Conservation (phyloP, 2,797 vertebrate species). For the Danio albolineatus region DNA sequence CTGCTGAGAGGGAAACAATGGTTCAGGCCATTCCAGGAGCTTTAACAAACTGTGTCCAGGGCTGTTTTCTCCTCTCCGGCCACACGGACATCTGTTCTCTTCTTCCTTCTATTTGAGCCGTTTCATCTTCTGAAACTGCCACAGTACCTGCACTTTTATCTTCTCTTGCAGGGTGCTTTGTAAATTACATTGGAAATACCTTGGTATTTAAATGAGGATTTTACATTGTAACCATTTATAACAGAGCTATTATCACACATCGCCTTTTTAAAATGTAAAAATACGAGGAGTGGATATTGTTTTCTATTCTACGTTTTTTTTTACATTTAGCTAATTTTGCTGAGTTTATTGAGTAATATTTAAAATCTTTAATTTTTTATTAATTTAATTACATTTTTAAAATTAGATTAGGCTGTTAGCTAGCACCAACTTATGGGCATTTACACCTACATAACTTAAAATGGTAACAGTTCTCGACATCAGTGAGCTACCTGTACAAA, state of each 20-base stretch:
- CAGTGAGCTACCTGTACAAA: no score
- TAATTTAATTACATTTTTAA: no score
- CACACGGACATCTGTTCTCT: slow-evolving; percentile 2
- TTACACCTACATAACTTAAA: no score
- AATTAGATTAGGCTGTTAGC: no score
- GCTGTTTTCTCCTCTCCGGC: background rate
- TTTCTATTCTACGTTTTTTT: no score
- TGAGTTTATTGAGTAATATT: no score
- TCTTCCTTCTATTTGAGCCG: background rate
- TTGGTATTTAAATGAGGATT: background rate
- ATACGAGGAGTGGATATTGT: no score
- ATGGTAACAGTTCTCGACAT: no score
- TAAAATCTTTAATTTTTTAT: no score
- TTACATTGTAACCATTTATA: no score
- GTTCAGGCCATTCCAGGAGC: background rate
- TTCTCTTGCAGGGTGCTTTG: background rate
- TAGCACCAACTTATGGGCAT: no score
- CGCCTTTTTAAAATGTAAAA: background rate
- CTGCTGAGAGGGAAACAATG: slow-evolving; percentile 3
- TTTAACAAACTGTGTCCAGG: slow-evolving; percentile 4
- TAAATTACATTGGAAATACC: background rate
- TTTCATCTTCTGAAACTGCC: background rate
- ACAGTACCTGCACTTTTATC: background rate
- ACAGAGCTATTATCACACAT: background rate
- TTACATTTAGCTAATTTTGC: no score